Base-by-base conservation (phyloP, 2,888 invertebrate species). In the Byasa hedistus region DNA sequence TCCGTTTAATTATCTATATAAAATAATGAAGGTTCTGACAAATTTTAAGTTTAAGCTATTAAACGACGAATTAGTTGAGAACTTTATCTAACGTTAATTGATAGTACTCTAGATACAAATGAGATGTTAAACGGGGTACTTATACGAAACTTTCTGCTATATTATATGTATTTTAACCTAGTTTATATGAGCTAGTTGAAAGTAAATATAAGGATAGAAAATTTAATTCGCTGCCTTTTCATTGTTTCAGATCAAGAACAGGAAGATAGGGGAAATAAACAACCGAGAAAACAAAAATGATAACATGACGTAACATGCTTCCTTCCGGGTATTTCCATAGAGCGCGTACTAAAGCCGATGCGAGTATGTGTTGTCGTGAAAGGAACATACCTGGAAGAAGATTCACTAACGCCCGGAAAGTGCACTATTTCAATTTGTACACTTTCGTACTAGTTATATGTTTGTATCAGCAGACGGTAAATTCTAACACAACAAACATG, bases 401-500 rank as follows among this genome's bases (percentile, higher is more conserved):
- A 70, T 76, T 74, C 71, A 71, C 69, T 70, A 70, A 73, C 71
- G 71, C 72, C 71, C 79, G 81, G 71, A 81, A 78, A 75, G 61
- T 80, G 69, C 75, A 80, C 57, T 78, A 71, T 75, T 82, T 86
- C 72, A 89, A 91, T 74, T 69, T 87, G n/a, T 87, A 85, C 72
- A 81, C 79, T 64, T 77, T 87, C 62, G 66, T 87, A 12, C 71
- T 85, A 58, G 79, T 86, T 56, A 78, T 80, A 68, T 82, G 77
- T 75, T 71, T 89, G 61, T 85, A 83, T 22, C 70, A 87, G 24
- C 78, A 83, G 69, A 75, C 79, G 15, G 90, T 86, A 61, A 91
- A 91, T 70, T 89, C 91, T 1, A 87, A 91, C 66, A 89, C 88
- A 19, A 87, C 89, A 51, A 90, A 89, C 66, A 91, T 91, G 90